phyloP scores from a whole-genome alignment of 2,797 vertebrate genomes.

The Molossus alvarezi region DNA sequence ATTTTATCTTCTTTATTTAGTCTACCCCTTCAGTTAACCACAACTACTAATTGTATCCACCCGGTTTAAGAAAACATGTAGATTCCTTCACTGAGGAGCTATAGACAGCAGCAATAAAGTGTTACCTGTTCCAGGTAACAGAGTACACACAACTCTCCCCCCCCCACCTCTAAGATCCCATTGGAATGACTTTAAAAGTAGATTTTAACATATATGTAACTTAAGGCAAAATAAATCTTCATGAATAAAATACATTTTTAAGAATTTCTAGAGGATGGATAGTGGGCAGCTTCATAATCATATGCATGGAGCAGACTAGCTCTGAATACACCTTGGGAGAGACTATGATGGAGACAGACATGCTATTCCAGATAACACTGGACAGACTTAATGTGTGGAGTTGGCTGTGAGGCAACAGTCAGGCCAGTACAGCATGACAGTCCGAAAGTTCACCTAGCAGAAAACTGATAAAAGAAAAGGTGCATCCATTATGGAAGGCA shows the following conservation, averaged over 20 bases:
- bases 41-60: not conserved
- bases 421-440: not conserved
- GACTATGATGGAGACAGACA: not conserved
- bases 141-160: not conserved
- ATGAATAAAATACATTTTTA: not conserved
- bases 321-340: not conserved
- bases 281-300: not conserved
- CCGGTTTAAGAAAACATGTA: not conserved
- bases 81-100: not conserved
- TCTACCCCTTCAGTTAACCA: not conserved
- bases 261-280: not conserved
- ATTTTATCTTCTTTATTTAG: not conserved
- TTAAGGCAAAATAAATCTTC: not conserved
- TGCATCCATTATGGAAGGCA: not conserved
- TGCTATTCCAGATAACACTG: not conserved
- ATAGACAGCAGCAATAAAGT: not conserved
- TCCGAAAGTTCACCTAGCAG: not conserved
- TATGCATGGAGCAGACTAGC: not conserved
- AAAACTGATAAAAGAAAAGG: not conserved
- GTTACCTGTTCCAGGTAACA: not conserved
- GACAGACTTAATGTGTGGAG: not conserved
- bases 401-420: not conserved
- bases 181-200: not conserved
- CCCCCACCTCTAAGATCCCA: not conserved
- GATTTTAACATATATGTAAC: not conserved